Evolutionary conservation across 2,797 vertebrate species (phyloP).

Genomic region (Semaprochilodus insignis): DNA sequence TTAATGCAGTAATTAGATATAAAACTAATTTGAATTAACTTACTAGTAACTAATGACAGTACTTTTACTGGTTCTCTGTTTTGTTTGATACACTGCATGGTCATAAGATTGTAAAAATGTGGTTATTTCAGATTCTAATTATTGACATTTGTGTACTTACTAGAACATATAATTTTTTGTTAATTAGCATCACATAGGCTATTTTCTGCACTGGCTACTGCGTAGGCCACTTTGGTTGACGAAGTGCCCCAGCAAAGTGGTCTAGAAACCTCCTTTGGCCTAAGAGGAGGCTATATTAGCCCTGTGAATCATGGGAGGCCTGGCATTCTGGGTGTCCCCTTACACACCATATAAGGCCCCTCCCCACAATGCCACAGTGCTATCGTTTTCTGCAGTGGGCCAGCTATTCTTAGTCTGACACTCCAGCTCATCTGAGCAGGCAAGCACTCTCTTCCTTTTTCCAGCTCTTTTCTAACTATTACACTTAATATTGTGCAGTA

Average conservation of each 20-base stretch:
- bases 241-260: conserved; percentile 62
- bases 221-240: conserved; percentile 49
- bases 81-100: background rate
- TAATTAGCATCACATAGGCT: background rate
- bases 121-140: background rate
- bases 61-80: background rate
- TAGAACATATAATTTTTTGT: conserved; percentile 4
- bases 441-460: conserved; percentile 76
- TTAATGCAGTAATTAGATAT: background rate
- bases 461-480: conserved; percentile 38
- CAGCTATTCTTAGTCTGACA: conserved; percentile 95
- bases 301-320: conserved; percentile 88
- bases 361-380: conserved; percentile 81
- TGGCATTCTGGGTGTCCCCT: conserved; percentile 90
- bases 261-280: conserved; percentile 78
- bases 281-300: conserved; percentile 91
- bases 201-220: background rate
- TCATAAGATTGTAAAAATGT: background rate
- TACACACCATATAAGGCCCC: conserved; percentile 96
- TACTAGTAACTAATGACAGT: background rate
- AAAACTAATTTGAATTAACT: background rate
- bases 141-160: background rate
- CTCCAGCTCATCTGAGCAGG: conserved; percentile 84
- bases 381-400: conserved; percentile 84
- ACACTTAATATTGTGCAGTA: conserved; percentile 56